A percentile compares a stretch with the other conserved stretches of the same genome.
phyloP scores from a whole-genome alignment of 2,797 vertebrate genomes.

The Myripristis jacobus region DNA sequence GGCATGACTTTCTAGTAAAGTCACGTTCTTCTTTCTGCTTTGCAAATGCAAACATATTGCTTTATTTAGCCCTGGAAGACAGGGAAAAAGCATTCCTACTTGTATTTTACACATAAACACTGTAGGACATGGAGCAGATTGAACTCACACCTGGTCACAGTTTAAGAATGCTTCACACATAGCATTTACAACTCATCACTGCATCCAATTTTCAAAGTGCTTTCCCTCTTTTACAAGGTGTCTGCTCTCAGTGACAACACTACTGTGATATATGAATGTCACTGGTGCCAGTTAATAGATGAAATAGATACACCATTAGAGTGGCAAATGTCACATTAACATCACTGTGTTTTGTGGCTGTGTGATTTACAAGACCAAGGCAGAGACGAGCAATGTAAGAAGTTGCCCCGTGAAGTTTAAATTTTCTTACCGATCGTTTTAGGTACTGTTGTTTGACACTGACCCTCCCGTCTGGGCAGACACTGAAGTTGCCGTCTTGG shows the following conservation, averaged over 20 bases:
- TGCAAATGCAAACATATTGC: neutral
- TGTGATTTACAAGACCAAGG: conserved; percentile 53
- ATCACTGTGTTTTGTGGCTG: conserved; percentile 27
- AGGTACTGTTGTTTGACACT: conserved; percentile 33
- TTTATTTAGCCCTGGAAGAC: neutral
- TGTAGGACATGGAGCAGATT: neutral
- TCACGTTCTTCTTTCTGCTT: neutral
- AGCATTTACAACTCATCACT: conserved; percentile 8
- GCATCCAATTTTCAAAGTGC: conserved; percentile 22
- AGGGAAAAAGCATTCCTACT: neutral
- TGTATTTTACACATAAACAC: conserved; percentile 7
- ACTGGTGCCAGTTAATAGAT: conserved; percentile 42
- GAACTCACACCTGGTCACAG: conserved; percentile 11
- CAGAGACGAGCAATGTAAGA: conserved; percentile 23
- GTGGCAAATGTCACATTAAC: conserved; percentile 43
- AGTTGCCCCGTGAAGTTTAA: neutral
- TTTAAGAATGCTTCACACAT: conserved; percentile 5
- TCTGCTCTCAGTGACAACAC: conserved; percentile 23
- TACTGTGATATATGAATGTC: conserved; percentile 34
- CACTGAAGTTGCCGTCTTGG: conserved; percentile 51
- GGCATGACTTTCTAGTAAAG: conserved; percentile 17
- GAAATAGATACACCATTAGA: conserved; percentile 53
- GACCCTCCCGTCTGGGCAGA: conserved; percentile 37
- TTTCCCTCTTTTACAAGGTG: conserved; percentile 24
- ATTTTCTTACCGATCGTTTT: conserved; percentile 21